A percentile compares a stretch with the other conserved stretches of the same genome.
phyloP scores from a whole-genome alignment of 1,140 invertebrate species.

The Temnothorax longispinosus region DNA sequence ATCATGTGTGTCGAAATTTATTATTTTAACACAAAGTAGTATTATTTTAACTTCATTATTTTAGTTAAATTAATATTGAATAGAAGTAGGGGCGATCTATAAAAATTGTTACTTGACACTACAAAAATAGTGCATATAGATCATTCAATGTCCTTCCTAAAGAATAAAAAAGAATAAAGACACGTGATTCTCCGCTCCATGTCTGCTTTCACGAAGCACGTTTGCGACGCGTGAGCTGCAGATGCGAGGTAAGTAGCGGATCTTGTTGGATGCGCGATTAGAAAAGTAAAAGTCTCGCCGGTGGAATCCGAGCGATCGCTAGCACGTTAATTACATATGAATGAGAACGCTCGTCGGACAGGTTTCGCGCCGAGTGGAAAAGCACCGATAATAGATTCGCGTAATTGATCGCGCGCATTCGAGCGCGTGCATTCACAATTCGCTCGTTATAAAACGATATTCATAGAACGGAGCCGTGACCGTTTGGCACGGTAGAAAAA shows the following conservation, averaged over 20 bases:
- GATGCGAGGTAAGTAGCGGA: background rate
- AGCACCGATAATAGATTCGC: constrained; percentile 25
- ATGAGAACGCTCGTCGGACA: background rate
- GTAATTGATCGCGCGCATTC: constrained; percentile 6
- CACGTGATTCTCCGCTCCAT: background rate
- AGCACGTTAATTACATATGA: background rate
- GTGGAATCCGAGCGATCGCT: background rate
- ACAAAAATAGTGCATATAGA: background rate
- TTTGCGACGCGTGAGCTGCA: background rate
- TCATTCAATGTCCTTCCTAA: background rate
- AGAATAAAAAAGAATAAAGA: background rate
- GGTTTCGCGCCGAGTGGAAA: constrained; percentile 39
- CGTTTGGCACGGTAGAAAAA: background rate
- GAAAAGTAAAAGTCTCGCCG: constrained; percentile 13
- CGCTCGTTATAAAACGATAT: constrained; percentile 1
- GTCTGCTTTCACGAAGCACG: background rate
- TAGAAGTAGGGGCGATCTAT: too few relatives aligned
- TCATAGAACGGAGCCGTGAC: constrained; percentile 23
- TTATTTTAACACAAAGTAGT: too few relatives aligned
- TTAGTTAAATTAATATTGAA: too few relatives aligned
- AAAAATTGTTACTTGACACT: too few relatives aligned
- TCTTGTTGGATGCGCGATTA: constrained; percentile 6
- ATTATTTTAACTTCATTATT: too few relatives aligned
- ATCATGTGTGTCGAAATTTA: too few relatives aligned
- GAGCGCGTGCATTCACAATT: background rate